Percentiles rank a stretch among this genome's conserved stretches.
Conservation (phyloP, 1,140 invertebrate species). For the Megalonaias nervosa region DNA sequence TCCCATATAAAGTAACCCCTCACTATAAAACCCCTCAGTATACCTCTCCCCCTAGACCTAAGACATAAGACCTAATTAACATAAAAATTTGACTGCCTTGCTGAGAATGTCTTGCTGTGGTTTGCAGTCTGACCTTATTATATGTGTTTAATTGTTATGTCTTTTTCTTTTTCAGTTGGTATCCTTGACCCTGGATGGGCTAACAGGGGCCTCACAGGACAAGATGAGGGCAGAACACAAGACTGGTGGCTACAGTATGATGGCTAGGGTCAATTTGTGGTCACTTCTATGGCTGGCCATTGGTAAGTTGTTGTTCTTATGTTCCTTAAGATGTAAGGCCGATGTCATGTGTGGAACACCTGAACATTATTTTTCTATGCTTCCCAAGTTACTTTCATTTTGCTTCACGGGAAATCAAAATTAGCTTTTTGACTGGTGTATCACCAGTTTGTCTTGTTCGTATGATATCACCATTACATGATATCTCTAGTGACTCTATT, state of each 20-base stretch:
- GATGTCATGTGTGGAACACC: not conserved
- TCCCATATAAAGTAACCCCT: too few species aligned
- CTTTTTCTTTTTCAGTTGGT: slow-evolving; percentile 74
- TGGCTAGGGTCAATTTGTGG: slow-evolving; percentile 96
- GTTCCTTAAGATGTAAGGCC: too few species aligned
- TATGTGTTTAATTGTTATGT: not conserved
- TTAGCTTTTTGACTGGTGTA: too few species aligned
- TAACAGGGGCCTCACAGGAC: slow-evolving; percentile 90
- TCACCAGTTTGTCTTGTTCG: too few species aligned
- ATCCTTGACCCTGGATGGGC: slow-evolving; percentile 94
- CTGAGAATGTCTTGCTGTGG: too few species aligned
- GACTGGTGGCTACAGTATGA: slow-evolving; percentile 93
- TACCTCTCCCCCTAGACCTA: too few species aligned
- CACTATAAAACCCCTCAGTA: too few species aligned
- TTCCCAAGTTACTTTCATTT: not conserved
- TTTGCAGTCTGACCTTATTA: too few species aligned
- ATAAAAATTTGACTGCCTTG: too few species aligned
- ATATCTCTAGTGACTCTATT: too few species aligned
- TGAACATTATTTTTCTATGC: not conserved
- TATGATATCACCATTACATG: too few species aligned
- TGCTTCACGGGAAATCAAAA: not conserved
- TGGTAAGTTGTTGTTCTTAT: slow-evolving; percentile 55
- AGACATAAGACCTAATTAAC: too few species aligned
- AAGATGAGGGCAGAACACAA: slow-evolving; percentile 87
- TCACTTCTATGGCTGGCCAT: slow-evolving; percentile 79